Base-by-base conservation (phyloP, 2,888 invertebrate species). In the Eupeodes latifasciatus region DNA sequence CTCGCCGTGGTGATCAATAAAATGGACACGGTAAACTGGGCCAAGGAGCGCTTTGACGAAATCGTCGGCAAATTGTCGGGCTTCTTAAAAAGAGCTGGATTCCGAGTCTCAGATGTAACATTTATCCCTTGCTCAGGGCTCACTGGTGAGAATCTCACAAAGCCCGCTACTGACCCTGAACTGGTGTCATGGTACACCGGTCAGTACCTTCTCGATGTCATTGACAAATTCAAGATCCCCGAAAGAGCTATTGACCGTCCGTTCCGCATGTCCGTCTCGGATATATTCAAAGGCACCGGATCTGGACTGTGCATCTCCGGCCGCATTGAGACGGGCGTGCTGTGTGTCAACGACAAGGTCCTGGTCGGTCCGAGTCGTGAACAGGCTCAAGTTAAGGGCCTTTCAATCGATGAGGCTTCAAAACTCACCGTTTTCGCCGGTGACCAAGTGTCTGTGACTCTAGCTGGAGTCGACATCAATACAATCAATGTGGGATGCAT, bases 101-200 rank as follows among this genome's bases (percentile, higher is more conserved):
- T 97, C 92, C 96, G 97, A 92, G 98, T 98, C 47, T 94, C 95
- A 10, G 97, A 98, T 92, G 96, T 99, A 0, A 96, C 95, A 2
- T 99, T 96, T 93, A 97, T 99, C 16, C 99, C 99, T 4, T 98
- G 99, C 92, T 98, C 98, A 90, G 99, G 99, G 4, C 94, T 99
- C n/a, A 97, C 96, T 1, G 99, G 99, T 11, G 98, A 98, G 92
- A 99, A 99, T 94, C 94, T 99, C 78, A 95, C 96, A 0, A 95
- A 96, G 85, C 93, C 95, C 72, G 95, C 97, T 0, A 95, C 94
- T 55, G 96, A 96, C 91, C 94, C 94, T 85, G 95, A 94, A 90
- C 94, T 96, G 62, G 93, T 94, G 90, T 95, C 94, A 91, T 98
- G 95, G 96, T 99, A 99, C 93, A 95, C 94, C 53, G 99, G 99